Conservation (phyloP, 2,113 vertebrate genomes). For the Paratilapia polleni region DNA sequence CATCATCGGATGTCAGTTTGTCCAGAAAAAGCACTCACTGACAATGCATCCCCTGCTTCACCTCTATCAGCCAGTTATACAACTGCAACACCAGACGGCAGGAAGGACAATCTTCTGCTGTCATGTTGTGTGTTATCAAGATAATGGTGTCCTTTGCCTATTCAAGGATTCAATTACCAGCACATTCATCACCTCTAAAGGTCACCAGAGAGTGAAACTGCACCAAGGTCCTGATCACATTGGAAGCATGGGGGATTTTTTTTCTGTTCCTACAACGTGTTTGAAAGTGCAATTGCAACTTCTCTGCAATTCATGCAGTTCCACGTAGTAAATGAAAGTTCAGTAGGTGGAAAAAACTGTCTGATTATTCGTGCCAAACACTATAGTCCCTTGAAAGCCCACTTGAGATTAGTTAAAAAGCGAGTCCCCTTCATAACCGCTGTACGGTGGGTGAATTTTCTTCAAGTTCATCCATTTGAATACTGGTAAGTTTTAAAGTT, state of each 20-base stretch:
- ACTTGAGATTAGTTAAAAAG: not conserved
- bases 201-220: not conserved
- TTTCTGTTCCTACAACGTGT: not conserved
- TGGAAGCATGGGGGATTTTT: not conserved
- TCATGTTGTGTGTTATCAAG: slow-evolving; percentile 24
- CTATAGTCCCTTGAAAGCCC: not conserved
- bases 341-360: not conserved
- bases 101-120: slow-evolving; percentile 34
- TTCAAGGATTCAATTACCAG: slow-evolving; percentile 29
- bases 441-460: not conserved
- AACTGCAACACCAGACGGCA: not conserved
- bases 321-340: not conserved
- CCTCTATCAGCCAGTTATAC: slow-evolving; percentile 15
- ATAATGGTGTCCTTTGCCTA: slow-evolving; percentile 37
- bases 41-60: slow-evolving; percentile 27
- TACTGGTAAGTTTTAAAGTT: not conserved
- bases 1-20: not conserved
- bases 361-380: not conserved
- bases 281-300: not conserved
- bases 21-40: slow-evolving; percentile 22
- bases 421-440: not conserved
- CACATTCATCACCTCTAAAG: slow-evolving; percentile 1
- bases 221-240: not conserved
- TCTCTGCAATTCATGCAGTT: not conserved
- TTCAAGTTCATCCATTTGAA: not conserved